Conservation (phyloP, 2,888 invertebrate genomes). For the Leucozona laternaria region DNA sequence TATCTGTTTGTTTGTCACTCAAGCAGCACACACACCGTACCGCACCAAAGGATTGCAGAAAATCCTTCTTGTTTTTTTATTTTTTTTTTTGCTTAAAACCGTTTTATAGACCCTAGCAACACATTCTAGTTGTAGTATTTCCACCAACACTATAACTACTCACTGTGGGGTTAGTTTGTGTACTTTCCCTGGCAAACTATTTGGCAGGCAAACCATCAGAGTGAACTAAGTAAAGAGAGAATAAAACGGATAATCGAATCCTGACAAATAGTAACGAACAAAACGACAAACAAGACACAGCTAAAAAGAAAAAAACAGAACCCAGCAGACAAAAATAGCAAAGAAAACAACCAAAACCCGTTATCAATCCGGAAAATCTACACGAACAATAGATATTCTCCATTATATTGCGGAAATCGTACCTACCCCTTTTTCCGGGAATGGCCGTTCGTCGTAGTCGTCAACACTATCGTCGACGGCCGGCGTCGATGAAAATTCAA, state of each 20-base stretch:
- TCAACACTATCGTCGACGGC: background rate
- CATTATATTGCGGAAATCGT: constrained; percentile 68
- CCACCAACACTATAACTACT: constrained; percentile 9
- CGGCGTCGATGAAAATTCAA: constrained; percentile 39
- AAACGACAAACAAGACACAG: background rate
- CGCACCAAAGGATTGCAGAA: constrained; percentile 55
- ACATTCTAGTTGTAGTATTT: constrained; percentile 21
- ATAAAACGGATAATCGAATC: constrained; percentile 66
- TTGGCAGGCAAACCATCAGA: constrained; percentile 51
- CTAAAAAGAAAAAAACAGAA: background rate
- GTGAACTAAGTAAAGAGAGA: constrained; percentile 30
- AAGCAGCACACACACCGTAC: constrained; percentile 44
- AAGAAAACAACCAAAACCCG: constrained; percentile 48
- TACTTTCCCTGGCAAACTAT: constrained; percentile 61
- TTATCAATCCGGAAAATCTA: constrained; percentile 74
- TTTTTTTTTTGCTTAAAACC: background rate
- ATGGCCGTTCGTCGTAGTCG: constrained; percentile 17
- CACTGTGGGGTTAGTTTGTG: constrained; percentile 27
- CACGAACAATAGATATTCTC: constrained; percentile 72
- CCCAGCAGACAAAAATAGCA: constrained; percentile 25
- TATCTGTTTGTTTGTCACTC: constrained; percentile 72
- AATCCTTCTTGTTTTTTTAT: constrained; percentile 31
- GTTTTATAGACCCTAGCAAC: background rate
- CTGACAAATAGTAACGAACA: constrained; percentile 65
- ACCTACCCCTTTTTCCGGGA: constrained; percentile 29